phyloP scores from a whole-genome alignment of 2,888 invertebrate species.

The Eurois occulta region DNA sequence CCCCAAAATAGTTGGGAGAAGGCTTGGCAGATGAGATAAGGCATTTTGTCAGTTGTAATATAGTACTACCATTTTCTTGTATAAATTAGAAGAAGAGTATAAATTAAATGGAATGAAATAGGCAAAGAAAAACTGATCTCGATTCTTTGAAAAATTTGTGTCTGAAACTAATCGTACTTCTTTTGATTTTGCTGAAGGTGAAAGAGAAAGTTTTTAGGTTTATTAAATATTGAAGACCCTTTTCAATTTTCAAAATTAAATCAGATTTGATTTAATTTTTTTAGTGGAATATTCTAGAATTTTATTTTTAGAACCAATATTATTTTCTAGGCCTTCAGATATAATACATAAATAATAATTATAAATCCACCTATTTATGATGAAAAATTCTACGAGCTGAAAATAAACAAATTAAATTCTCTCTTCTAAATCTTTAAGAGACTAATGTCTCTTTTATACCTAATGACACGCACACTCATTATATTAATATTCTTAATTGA shows the following conservation, averaged over 20 bases:
- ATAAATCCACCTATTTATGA: too few species aligned
- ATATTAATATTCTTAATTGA: conserved; percentile 19
- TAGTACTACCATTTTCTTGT: too few species aligned
- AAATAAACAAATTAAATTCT: background rate
- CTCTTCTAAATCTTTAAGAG: background rate
- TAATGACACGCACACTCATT: background rate
- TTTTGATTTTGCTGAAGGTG: conserved; percentile 95
- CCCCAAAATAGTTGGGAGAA: too few species aligned
- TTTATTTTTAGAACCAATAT: background rate
- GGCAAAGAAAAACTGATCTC: too few species aligned
- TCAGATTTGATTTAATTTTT: conserved; percentile 94
- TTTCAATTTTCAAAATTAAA: too few species aligned
- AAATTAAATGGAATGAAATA: too few species aligned
- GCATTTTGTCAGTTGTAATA: too few species aligned
- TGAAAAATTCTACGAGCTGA: background rate
- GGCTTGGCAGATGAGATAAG: too few species aligned
- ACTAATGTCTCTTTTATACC: background rate
- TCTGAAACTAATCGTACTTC: conserved; percentile 93
- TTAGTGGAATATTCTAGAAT: conserved; percentile 91
- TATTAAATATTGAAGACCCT: conserved; percentile 94
- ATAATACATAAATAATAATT: too few species aligned
- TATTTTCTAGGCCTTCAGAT: background rate
- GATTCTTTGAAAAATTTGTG: background rate
- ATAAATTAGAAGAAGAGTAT: too few species aligned
- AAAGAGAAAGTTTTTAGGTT: conserved; percentile 94